Percentiles rank a stretch among this genome's conserved stretches.
Evolutionary conservation across 2,888 invertebrate species (phyloP).

Genomic region (Cantharis lateralis): DNA sequence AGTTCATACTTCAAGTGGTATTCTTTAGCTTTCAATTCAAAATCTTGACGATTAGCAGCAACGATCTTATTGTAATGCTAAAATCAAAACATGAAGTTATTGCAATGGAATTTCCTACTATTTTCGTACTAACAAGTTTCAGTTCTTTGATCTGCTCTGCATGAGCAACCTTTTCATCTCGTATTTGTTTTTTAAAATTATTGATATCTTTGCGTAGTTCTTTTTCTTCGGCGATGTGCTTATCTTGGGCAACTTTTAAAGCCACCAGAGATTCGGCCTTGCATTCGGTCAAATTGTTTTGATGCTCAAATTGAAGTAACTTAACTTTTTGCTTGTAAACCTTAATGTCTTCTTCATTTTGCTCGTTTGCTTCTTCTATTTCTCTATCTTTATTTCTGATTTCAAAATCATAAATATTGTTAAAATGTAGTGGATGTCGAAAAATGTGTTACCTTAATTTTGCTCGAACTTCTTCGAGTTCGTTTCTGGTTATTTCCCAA

Average conservation of each 20-base stretch:
- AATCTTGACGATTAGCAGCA: constrained; percentile 64
- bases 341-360: constrained; percentile 85
- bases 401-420: neutral
- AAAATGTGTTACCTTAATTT: constrained; percentile 58
- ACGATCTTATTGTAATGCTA: constrained; percentile 56
- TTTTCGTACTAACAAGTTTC: constrained; percentile 62
- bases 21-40: constrained; percentile 70
- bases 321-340: constrained; percentile 92
- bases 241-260: constrained; percentile 82
- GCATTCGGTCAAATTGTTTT: constrained; percentile 80
- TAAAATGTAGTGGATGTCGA: neutral
- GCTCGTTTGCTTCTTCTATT: constrained; percentile 84
- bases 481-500: constrained; percentile 93
- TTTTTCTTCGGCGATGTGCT: constrained; percentile 77
- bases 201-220: constrained; percentile 78
- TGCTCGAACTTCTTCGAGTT: constrained; percentile 83
- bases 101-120: neutral
- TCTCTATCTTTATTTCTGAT: constrained; percentile 78
- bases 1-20: constrained; percentile 74
- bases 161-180: constrained; percentile 71
- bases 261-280: constrained; percentile 85
- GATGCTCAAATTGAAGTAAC: constrained; percentile 89
- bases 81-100: constrained; percentile 18
- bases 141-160: constrained; percentile 74
- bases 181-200: constrained; percentile 66